phyloP scores from a whole-genome alignment of 1,140 invertebrate genomes.

The Meloidogyne floridensis region DNA sequence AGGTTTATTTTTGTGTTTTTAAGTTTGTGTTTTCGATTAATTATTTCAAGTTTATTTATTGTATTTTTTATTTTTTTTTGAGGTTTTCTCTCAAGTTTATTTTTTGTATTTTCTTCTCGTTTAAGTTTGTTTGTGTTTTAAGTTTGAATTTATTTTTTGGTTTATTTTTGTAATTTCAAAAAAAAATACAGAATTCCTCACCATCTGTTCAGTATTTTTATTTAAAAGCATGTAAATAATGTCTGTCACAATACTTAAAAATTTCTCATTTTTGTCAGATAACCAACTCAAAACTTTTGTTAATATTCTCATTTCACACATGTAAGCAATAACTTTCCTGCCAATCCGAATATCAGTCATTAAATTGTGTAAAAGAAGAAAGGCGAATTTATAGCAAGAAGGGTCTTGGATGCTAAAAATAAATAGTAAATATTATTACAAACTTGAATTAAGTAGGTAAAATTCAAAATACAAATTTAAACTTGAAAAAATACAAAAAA shows the following conservation, averaged over 20 bases:
- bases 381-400: slow-evolving; percentile 46
- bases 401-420: slow-evolving; percentile 29
- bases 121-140: too few relatives aligned
- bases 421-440: background rate
- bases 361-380: slow-evolving; percentile 46
- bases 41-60: too few relatives aligned
- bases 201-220: slow-evolving; percentile 47
- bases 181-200: background rate
- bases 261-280: slow-evolving; percentile 47
- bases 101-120: too few relatives aligned
- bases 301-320: slow-evolving; percentile 38
- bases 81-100: too few relatives aligned
- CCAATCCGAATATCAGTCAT: slow-evolving; percentile 39
- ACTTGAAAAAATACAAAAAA: too few relatives aligned
- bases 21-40: too few relatives aligned
- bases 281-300: slow-evolving; percentile 40
- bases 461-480: background rate
- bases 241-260: slow-evolving; percentile 43
- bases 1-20: too few relatives aligned
- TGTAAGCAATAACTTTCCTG: slow-evolving; percentile 35
- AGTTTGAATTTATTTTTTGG: too few relatives aligned
- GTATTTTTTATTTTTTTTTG: too few relatives aligned
- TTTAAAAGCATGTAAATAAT: slow-evolving; percentile 42
- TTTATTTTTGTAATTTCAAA: too few relatives aligned
- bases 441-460: background rate